A percentile compares a stretch with the other conserved stretches of the same genome.
Conservation (phyloP, 2,797 vertebrate species). For the Alcedo quadribrachys region DNA sequence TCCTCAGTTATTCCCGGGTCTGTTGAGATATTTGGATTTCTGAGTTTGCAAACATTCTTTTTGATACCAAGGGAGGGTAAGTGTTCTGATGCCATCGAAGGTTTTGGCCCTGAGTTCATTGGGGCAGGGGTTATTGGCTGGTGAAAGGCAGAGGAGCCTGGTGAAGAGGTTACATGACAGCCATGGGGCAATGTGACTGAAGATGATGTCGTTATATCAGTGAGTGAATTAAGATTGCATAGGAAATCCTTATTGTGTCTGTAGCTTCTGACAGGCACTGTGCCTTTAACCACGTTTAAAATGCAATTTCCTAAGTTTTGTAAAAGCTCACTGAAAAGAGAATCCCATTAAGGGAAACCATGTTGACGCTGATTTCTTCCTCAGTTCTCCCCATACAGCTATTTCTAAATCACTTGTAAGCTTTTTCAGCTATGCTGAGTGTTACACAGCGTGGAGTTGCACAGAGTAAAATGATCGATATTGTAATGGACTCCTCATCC, state of each 20-base stretch:
- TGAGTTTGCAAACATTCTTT: not conserved
- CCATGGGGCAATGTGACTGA: not conserved
- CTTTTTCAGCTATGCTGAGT: not conserved
- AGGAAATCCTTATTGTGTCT: slow-evolving; percentile 25
- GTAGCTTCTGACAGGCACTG: not conserved
- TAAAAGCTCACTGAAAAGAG: slow-evolving; percentile 28
- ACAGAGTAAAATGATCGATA: slow-evolving; percentile 37
- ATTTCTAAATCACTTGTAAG: slow-evolving; percentile 39
- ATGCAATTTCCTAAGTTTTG: slow-evolving; percentile 15
- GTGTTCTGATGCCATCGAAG: not conserved
- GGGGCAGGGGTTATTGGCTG: not conserved
- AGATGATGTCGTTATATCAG: not conserved
- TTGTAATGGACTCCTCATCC: slow-evolving; percentile 49
- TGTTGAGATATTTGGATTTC: not conserved
- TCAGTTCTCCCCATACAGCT: not conserved
- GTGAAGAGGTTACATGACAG: not conserved
- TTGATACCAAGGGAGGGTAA: not conserved
- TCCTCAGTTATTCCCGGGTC: not conserved
- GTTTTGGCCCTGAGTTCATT: not conserved
- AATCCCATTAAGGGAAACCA: slow-evolving; percentile 33
- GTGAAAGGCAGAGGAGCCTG: not conserved
- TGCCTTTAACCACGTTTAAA: not conserved
- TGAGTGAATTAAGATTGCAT: not conserved
- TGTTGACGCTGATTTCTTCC: not conserved
- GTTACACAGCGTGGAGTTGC: not conserved